Percentiles rank a stretch among this genome's conserved stretches.
Conservation (phyloP, 2,113 vertebrate genomes). For the Chauna torquata region DNA sequence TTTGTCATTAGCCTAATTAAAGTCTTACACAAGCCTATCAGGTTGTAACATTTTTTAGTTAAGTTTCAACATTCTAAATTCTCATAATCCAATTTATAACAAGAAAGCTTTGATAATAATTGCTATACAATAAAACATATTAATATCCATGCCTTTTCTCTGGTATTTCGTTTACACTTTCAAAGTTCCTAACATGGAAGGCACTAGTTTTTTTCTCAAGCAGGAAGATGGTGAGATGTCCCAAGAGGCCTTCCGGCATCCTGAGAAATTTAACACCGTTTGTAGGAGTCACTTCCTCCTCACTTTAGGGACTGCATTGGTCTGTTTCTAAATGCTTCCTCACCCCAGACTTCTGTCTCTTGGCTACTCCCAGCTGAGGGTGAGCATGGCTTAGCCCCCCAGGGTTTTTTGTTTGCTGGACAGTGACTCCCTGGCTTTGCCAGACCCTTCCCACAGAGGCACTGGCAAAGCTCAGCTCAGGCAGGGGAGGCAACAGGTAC, state of each 20-base stretch:
- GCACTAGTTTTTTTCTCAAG: not conserved
- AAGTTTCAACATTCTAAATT: not conserved
- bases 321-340: not conserved
- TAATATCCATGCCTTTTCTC: not conserved
- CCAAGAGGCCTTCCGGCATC: not conserved
- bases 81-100: not conserved
- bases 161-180: not conserved
- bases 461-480: not conserved
- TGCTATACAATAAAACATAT: not conserved
- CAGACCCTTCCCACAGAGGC: not conserved
- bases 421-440: not conserved
- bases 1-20: not conserved
- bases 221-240: not conserved
- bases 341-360: rapidly evolving
- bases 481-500: not conserved
- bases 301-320: not conserved
- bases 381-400: rapidly evolving
- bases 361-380: not conserved
- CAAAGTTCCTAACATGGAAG: not conserved
- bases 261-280: not conserved
- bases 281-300: not conserved
- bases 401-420: not conserved
- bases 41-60: not conserved
- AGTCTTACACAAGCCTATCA: not conserved
- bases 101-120: not conserved